Evolutionary conservation across 2,888 invertebrate genomes (phyloP).

Genomic region (Homarus gammarus): DNA sequence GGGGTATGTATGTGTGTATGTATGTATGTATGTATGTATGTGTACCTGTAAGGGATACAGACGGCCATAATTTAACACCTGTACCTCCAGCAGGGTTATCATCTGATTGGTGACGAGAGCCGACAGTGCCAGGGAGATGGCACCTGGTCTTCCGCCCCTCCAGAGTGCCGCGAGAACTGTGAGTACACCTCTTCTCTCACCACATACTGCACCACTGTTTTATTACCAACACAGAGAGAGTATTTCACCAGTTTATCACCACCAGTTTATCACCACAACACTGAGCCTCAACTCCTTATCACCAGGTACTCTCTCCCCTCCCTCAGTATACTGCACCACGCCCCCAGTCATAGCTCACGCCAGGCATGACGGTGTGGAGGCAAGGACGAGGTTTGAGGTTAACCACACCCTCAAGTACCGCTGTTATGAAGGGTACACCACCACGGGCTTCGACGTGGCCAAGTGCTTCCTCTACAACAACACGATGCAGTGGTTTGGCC

Average conservation of each 20-base stretch:
- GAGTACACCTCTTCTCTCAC: constrained; percentile 36
- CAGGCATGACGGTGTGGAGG: constrained; percentile 91
- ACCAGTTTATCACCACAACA: not conserved
- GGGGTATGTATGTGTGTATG: not conserved
- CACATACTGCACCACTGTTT: too few relatives aligned
- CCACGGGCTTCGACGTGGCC: constrained; percentile 93
- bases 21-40: not conserved
- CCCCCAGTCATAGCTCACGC: constrained; percentile 92
- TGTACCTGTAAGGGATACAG: not conserved
- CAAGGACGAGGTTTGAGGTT: constrained; percentile 92
- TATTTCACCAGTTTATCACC: too few relatives aligned
- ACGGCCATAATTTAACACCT: not conserved
- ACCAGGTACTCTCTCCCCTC: not conserved
- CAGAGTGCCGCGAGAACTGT: constrained; percentile 74
- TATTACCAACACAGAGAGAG: not conserved
- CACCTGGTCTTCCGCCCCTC: constrained; percentile 80
- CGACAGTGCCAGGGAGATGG: constrained; percentile 96
- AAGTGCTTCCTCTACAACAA: constrained; percentile 95
- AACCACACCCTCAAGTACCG: constrained; percentile 95
- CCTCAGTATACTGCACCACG: constrained; percentile 86
- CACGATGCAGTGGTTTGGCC: constrained; percentile 96
- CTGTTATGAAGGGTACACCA: constrained; percentile 95
- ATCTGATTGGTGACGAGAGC: constrained; percentile 92
- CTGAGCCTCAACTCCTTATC: not conserved
- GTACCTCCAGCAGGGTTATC: constrained; percentile 84